Evolutionary conservation across 2,797 vertebrate genomes (phyloP).

Genomic region (Manis crassicaudata): DNA sequence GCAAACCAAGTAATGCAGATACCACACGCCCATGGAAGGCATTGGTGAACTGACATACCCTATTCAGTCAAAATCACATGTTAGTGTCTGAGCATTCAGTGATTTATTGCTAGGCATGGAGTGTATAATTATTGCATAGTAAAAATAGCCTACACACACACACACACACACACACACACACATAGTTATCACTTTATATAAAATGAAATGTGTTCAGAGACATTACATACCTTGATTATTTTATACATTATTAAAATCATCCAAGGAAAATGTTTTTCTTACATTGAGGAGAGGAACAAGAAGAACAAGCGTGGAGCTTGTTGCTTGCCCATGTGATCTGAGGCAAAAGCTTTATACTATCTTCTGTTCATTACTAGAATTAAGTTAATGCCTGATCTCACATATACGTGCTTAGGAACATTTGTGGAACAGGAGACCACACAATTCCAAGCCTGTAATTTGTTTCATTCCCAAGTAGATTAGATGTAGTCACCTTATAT

Average conservation of each 20-base stretch:
- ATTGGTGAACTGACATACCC: not conserved
- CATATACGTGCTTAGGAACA: not conserved
- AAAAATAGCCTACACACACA: not conserved
- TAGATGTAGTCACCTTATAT: not conserved
- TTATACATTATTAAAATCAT: slow-evolving; percentile 1
- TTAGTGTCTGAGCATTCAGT: not conserved
- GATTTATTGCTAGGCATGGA: not conserved
- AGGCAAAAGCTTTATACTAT: not conserved
- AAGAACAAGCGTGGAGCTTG: not conserved
- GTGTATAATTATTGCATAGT: not conserved
- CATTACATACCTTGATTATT: not conserved
- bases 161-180: no score
- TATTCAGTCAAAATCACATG: not conserved
- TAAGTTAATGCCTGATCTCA: not conserved
- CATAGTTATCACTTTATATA: not conserved
- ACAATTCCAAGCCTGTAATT: not conserved
- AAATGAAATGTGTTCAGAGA: not conserved
- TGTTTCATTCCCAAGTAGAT: not conserved
- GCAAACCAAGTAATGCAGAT: not conserved
- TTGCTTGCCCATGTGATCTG: not conserved
- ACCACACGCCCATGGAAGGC: not conserved
- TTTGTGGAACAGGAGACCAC: not conserved
- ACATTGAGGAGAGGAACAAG: not conserved
- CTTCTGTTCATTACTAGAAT: not conserved
- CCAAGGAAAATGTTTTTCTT: not conserved